A percentile compares a stretch with the other conserved stretches of the same genome.
These are phyloP conservation scores for Pantherophis alleghaniensis DNA, from an alignment of 2,797 vertebrate species.

Conservation along the genomic window DNA sequence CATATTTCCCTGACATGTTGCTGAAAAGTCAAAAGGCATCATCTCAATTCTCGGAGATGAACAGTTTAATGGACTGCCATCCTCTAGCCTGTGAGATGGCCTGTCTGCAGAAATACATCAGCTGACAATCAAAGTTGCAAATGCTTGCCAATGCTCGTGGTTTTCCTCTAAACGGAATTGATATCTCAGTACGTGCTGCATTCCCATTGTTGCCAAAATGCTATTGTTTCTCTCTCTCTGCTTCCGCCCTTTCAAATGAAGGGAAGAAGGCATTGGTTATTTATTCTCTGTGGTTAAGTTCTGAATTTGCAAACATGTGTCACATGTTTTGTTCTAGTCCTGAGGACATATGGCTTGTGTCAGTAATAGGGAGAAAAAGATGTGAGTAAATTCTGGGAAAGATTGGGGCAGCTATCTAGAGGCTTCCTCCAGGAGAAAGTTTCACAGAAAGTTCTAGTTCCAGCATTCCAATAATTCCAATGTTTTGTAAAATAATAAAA, in stretches of 20 bases:
- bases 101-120: constrained; percentile 6
- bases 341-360: neutral
- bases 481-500: neutral
- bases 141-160: neutral
- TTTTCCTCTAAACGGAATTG: constrained; percentile 8
- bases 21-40: constrained; percentile 53
- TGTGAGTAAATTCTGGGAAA: neutral
- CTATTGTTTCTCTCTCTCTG: neutral
- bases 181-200: constrained; percentile 37
- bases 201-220: neutral
- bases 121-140: neutral
- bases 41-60: constrained; percentile 32
- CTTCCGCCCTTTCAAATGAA: neutral
- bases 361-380: neutral
- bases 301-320: neutral
- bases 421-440: neutral
- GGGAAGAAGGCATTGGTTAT: neutral
- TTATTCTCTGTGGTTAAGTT: neutral
- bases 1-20: constrained; percentile 28
- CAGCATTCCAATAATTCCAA: neutral
- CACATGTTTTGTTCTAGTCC: neutral
- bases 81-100: neutral
- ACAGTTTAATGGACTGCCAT: neutral
- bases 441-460: neutral
- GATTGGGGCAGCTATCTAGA: neutral